Evolutionary conservation across 35 echinoderm and acorn worm species (phyloP).

Genomic region (Lytechinus variegatus): DNA sequence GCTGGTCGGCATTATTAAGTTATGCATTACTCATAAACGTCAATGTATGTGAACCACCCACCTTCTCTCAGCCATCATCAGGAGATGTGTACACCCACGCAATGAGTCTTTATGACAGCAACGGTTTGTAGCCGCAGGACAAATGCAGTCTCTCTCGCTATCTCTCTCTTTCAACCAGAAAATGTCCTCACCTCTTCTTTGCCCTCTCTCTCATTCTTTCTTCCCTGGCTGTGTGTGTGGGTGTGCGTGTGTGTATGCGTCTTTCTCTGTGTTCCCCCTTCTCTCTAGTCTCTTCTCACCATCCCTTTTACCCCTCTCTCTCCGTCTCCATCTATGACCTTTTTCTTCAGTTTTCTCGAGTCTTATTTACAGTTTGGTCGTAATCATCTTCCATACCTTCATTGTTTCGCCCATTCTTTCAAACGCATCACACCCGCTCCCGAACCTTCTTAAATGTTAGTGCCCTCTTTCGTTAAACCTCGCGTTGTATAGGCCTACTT

Average conservation of each 20-base stretch:
- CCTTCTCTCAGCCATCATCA: not conserved
- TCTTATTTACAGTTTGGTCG: not conserved
- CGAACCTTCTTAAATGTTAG: not conserved
- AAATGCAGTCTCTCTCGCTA: not conserved
- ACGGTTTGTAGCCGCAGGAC: not conserved
- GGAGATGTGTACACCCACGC: not conserved
- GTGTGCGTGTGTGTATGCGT: no score
- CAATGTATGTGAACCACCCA: conserved; percentile 17
- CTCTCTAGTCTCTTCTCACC: not conserved
- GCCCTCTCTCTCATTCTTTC: not conserved
- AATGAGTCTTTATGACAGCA: not conserved
- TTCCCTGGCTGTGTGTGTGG: not conserved
- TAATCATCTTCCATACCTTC: not conserved
- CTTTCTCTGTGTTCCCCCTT: not conserved
- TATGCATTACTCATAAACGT: conserved; percentile 47
- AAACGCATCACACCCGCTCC: not conserved
- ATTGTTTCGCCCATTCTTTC: not conserved
- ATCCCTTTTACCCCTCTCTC: not conserved
- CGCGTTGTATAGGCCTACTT: not conserved
- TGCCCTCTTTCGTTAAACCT: not conserved
- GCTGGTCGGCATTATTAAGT: conserved; percentile 42
- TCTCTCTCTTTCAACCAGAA: not conserved
- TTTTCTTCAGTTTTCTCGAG: not conserved
- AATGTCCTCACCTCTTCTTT: not conserved
- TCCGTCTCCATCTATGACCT: not conserved